A percentile compares a stretch with the other conserved stretches of the same genome.
These are phyloP conservation scores for Mugil cephalus DNA, from an alignment of 2,113 vertebrate species.

Conservation along the genomic window DNA sequence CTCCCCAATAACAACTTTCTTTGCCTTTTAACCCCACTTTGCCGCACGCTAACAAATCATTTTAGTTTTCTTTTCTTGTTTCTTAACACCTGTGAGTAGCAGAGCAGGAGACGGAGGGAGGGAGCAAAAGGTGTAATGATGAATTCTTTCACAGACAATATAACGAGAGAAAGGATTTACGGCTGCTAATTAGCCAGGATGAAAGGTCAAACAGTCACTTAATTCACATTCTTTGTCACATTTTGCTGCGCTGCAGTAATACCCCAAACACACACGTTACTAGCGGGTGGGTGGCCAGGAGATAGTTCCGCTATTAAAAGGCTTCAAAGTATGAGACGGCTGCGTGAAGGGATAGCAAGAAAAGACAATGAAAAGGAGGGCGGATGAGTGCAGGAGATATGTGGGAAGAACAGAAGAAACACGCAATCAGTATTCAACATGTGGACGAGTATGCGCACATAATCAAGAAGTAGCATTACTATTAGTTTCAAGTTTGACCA, in stretches of 20 bases:
- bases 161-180: conserved; percentile 50
- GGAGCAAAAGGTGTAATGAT: conserved; percentile 48
- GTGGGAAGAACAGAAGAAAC: conserved; percentile 41
- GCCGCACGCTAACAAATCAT: conserved; percentile 20
- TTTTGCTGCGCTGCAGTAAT: conserved; percentile 29
- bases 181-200: conserved; percentile 51
- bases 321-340: conserved; percentile 46
- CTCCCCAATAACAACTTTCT: conserved; percentile 43
- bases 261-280: conserved; percentile 19
- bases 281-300: conserved; percentile 56
- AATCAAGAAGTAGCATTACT: background rate
- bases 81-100: conserved; percentile 9
- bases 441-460: background rate
- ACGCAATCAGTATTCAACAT: conserved; percentile 52
- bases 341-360: conserved; percentile 27
- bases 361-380: conserved; percentile 21
- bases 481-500: conserved; percentile 5
- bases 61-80: conserved; percentile 1
- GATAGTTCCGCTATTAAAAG: conserved; percentile 63
- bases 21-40: conserved; percentile 47
- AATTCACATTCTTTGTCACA: conserved; percentile 4
- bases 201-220: conserved; percentile 48
- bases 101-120: conserved; percentile 8
- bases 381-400: conserved; percentile 6
- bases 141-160: conserved; percentile 50